These are phyloP conservation scores for Luperina testacea DNA, from an alignment of 2,888 invertebrate species.

Conservation along the genomic window DNA sequence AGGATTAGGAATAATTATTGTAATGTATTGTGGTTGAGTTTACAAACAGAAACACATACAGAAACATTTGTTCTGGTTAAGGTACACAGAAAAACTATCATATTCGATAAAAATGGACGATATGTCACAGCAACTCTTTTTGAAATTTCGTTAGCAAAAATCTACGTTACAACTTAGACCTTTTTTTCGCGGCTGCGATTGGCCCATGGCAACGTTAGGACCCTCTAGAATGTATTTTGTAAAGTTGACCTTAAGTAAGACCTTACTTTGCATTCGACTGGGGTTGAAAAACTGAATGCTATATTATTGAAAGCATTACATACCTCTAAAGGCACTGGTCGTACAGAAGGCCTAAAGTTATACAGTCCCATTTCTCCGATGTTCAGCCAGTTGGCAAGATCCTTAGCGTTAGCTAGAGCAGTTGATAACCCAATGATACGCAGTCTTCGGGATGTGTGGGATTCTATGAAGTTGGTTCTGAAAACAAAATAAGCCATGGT, in stretches of 20 bases:
- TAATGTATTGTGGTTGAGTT: not conserved
- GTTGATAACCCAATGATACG: conserved; percentile 99
- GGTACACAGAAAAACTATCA: too few species aligned
- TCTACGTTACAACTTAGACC: too few species aligned
- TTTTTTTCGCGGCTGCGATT: too few species aligned
- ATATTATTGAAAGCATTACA: conserved; percentile 2
- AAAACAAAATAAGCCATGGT: conserved; percentile 19
- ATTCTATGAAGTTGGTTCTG: conserved; percentile 98
- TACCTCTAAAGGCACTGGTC: conserved; percentile 98
- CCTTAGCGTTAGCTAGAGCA: conserved; percentile 98
- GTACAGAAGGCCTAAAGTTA: conserved; percentile 99
- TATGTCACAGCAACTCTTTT: too few species aligned
- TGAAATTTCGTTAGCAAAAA: too few species aligned
- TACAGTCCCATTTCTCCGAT: conserved; percentile 97
- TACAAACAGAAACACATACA: not conserved
- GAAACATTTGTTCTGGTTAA: too few species aligned
- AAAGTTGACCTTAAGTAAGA: too few species aligned
- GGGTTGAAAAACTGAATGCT: not conserved
- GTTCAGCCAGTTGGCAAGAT: conserved; percentile 98
- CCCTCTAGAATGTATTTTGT: too few species aligned
- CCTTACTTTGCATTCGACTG: too few species aligned
- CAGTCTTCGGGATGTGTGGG: conserved; percentile 95
- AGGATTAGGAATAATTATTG: too few species aligned
- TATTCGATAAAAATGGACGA: too few species aligned
- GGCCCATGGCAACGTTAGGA: too few species aligned